Percentiles rank a stretch among this genome's conserved stretches.
Evolutionary conservation across 2,113 vertebrate species (phyloP).

Genomic region (Neomonachus schauinslandi): DNA sequence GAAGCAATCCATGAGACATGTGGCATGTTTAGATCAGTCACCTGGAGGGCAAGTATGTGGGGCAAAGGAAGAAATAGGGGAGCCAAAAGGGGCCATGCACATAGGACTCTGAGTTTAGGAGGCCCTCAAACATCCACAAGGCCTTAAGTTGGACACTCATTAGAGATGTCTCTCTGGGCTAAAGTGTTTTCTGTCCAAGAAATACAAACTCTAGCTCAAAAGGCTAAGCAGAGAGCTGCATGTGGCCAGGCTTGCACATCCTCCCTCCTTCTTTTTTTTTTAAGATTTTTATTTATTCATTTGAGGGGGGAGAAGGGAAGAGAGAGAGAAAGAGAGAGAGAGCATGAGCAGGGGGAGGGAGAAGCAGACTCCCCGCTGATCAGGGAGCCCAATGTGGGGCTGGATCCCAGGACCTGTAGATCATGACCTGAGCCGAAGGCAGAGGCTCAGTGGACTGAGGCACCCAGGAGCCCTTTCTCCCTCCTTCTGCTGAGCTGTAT

Average conservation of each 20-base stretch:
- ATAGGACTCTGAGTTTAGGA: background rate
- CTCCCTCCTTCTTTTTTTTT: background rate
- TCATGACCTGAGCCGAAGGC: background rate
- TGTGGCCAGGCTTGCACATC: too few species aligned
- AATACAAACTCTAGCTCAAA: accelerated
- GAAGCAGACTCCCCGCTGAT: background rate
- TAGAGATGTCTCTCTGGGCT: accelerated
- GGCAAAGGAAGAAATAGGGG: accelerated
- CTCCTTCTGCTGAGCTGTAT: accelerated
- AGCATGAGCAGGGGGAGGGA: background rate
- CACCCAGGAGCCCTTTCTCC: background rate
- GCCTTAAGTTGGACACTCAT: accelerated
- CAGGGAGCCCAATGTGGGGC: background rate
- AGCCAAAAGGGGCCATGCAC: accelerated
- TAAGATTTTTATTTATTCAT: background rate
- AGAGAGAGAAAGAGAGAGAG: background rate
- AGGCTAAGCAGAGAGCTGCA: background rate
- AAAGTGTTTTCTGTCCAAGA: background rate
- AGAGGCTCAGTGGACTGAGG: background rate
- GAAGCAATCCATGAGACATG: too few species aligned
- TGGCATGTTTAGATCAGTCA: accelerated
- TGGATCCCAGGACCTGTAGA: background rate
- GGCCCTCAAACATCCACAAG: accelerated
- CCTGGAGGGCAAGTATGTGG: accelerated
- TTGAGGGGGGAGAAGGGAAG: background rate